Evolutionary conservation across 2,797 vertebrate species (phyloP).

Genomic region (Discoglossus pictus): DNA sequence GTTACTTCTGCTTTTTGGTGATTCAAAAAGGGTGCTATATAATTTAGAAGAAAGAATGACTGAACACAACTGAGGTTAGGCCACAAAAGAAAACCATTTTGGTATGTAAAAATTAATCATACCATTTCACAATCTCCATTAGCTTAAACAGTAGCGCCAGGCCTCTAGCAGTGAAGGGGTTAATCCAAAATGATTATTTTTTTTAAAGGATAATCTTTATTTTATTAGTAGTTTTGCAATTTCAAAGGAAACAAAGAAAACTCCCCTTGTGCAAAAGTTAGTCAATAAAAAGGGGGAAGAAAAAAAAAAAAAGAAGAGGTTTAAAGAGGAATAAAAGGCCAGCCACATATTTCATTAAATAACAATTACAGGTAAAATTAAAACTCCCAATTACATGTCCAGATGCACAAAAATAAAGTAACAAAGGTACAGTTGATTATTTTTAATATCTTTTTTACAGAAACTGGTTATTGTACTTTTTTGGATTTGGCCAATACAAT

Average conservation of each 20-base stretch:
- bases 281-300: too few species aligned
- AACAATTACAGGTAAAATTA: too few species aligned
- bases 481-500: too few species aligned
- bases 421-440: too few species aligned
- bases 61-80: neutral
- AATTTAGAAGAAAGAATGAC: slow-evolving; percentile 11
- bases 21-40: slow-evolving; percentile 8
- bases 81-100: slow-evolving; percentile 21
- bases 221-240: slow-evolving; percentile 17
- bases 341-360: slow-evolving; percentile 12
- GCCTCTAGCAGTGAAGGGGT: slow-evolving; percentile 40
- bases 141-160: neutral
- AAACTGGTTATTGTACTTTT: too few species aligned
- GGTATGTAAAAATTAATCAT: slow-evolving; percentile 12
- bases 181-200: neutral
- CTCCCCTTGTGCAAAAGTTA: too few species aligned
- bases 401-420: too few species aligned
- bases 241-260: slow-evolving; percentile 16
- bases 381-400: too few species aligned
- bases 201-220: neutral
- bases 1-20: slow-evolving; percentile 31
- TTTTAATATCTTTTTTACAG: too few species aligned
- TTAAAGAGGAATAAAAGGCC: too few species aligned
- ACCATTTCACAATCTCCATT: slow-evolving; percentile 17
- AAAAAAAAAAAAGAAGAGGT: too few species aligned